Percentiles rank a stretch among this genome's conserved stretches.
Evolutionary conservation across 2,113 vertebrate genomes (phyloP).

Genomic region (Tachycineta bicolor): DNA sequence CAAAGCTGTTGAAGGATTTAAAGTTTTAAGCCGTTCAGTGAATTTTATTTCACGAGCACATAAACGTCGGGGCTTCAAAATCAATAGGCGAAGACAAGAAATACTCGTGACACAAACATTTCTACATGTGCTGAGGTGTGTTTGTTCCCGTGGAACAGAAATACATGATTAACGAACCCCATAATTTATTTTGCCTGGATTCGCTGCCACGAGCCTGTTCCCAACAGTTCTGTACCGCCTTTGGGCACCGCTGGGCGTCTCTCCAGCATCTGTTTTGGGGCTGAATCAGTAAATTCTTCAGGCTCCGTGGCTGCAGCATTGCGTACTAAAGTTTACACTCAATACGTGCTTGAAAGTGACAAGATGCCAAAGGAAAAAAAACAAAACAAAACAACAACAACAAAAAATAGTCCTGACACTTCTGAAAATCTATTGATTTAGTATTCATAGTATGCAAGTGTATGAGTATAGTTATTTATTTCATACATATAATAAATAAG

Average conservation of each 20-base stretch:
- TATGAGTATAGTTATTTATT: not conserved
- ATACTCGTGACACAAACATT: not conserved
- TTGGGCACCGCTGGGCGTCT: conserved; percentile 57
- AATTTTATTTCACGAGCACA: not conserved
- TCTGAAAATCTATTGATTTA: not conserved
- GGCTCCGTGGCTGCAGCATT: not conserved
- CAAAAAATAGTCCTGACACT: not conserved
- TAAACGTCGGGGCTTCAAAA: not conserved
- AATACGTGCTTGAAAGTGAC: not conserved
- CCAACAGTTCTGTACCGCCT: not conserved
- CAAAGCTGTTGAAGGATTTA: not conserved
- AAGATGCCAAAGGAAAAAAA: not conserved
- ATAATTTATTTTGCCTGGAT: not conserved
- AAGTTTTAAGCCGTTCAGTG: not conserved
- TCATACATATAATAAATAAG: not conserved
- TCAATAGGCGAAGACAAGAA: not conserved
- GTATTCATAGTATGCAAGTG: not conserved
- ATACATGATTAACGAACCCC: accelerated
- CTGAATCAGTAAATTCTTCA: not conserved
- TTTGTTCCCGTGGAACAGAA: not conserved
- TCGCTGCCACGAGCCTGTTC: too few relatives aligned
- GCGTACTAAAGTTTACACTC: not conserved
- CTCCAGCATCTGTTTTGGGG: conserved; percentile 17
- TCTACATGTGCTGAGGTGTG: not conserved
- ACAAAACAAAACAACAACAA: too few relatives aligned